Percentiles rank a stretch among this genome's conserved stretches.
These are phyloP conservation scores for Epinephelus malabaricus DNA, from an alignment of 2,797 vertebrate species.

Conservation along the genomic window DNA sequence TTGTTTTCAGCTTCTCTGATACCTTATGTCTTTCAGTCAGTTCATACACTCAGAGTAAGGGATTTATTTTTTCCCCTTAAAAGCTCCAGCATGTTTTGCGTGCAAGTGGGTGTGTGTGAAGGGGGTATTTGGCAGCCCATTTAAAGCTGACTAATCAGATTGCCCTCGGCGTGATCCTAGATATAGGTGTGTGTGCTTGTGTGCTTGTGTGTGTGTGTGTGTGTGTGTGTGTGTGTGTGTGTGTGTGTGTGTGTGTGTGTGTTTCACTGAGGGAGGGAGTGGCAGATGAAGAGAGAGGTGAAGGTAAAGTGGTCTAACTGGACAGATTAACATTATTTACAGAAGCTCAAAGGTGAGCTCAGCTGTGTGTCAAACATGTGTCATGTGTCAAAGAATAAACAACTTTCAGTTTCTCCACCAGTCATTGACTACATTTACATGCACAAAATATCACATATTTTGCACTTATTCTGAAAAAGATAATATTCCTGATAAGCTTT, in stretches of 20 bases:
- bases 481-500: no score
- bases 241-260: constrained; percentile 9
- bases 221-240: constrained; percentile 21
- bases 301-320: constrained; percentile 40
- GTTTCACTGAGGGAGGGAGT: constrained; percentile 6
- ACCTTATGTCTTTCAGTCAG: background rate
- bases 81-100: constrained; percentile 38
- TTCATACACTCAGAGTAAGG: background rate
- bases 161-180: constrained; percentile 66
- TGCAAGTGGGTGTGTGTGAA: constrained; percentile 61
- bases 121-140: constrained; percentile 70
- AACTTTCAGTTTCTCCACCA: background rate
- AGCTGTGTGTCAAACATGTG: background rate
- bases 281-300: constrained; percentile 34
- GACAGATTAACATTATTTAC: constrained; percentile 37
- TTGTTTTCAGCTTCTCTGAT: background rate
- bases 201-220: constrained; percentile 28
- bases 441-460: no score
- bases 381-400: constrained; percentile 5
- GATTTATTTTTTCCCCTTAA: constrained; percentile 1
- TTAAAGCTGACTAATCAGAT: constrained; percentile 82
- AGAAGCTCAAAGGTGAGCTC: constrained; percentile 9
- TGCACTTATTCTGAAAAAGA: no score
- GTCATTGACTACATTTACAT: background rate
- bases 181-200: constrained; percentile 28